These are phyloP conservation scores for Hafferia zeledoni DNA, from an alignment of 2,797 vertebrate genomes.

Conservation along the genomic window DNA sequence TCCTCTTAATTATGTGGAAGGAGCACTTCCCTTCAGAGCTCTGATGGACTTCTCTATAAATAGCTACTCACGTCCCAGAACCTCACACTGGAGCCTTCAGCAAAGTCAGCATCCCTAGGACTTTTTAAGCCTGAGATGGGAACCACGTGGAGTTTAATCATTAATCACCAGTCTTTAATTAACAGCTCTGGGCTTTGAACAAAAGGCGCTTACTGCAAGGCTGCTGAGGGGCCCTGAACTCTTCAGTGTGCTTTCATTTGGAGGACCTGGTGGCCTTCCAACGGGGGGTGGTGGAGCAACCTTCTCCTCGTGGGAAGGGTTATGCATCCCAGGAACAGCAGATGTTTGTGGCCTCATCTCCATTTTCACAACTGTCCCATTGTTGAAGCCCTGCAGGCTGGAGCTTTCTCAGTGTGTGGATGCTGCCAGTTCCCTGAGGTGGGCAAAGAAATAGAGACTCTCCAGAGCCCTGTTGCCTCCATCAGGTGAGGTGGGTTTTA, in stretches of 20 bases:
- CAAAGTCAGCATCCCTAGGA: conserved; percentile 82
- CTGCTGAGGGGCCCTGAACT: conserved; percentile 75
- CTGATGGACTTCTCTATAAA: conserved; percentile 74
- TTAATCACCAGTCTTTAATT: conserved; percentile 99
- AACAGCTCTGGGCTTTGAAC: conserved; percentile 95
- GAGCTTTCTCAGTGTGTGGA: conserved; percentile 9
- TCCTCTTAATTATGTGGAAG: conserved; percentile 38
- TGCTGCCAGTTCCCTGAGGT: background rate
- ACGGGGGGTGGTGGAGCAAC: conserved; percentile 53
- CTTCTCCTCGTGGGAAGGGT: conserved; percentile 33
- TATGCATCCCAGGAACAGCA: conserved; percentile 49
- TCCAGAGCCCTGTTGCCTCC: background rate
- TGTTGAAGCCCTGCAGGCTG: background rate
- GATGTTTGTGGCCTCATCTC: conserved; percentile 60
- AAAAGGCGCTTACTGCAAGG: conserved; percentile 76
- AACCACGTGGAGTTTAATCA: conserved; percentile 82
- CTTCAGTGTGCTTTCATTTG: conserved; percentile 63
- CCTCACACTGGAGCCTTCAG: conserved; percentile 69
- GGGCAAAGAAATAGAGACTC: background rate
- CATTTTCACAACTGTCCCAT: background rate
- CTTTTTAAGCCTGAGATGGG: conserved; percentile 74
- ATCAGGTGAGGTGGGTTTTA: conserved; percentile 26
- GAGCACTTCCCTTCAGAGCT: conserved; percentile 29
- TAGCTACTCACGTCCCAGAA: conserved; percentile 68
- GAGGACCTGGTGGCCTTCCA: conserved; percentile 60